Evolutionary conservation across 2,113 vertebrate species (phyloP), one percentile per base, ranked within the genome.

Genomic region (Machaerirhynchus nigripectus): DNA sequence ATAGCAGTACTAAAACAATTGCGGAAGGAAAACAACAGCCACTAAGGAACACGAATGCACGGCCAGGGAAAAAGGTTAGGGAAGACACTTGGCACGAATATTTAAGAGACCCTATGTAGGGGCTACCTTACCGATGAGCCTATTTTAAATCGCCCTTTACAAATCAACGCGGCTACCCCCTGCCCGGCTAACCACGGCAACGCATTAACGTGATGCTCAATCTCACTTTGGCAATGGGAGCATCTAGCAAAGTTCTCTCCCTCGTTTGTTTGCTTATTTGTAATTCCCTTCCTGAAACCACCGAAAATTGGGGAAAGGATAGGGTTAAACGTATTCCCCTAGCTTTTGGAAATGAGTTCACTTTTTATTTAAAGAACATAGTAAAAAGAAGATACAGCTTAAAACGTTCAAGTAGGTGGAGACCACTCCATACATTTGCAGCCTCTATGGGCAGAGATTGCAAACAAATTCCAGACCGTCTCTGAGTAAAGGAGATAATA

Each of bases 181-280:
- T 98, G 98, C 98, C 98, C 97, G 95, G 89, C 93, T 97, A 82
- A 63, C 96, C 98, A 98, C 98, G 97, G 98, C 98, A 98, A 97
- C 77, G 97, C 99, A 97, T 99, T 98, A 99, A 98, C 98, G 98
- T 98, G 98, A 99, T 97, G 98, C 98, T 99, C 98, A 98, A 98
- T 99, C 98, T 98, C 98, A 98, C 95, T 98, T 97, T 97, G 96
- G 97, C 95, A 96, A 95, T 95, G 98, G 97, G 98, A 98, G 96
- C 98, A 97, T 97, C 95, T 94, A 98, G 90, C 83, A 96, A 98
- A 98, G 98, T 98, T 98, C 27, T 89, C 27, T 74, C 42, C 40
- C 28, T 93, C 49, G 16, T 79, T 87, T 50, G 44, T 84, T 73
- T 94, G 75, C 91, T 97, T 96, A 96, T 98, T 98, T 92, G 96